Evolutionary conservation across 2,113 vertebrate genomes (phyloP), one percentile per base, ranked within the genome.

Genomic region (Perccottus glenii): DNA sequence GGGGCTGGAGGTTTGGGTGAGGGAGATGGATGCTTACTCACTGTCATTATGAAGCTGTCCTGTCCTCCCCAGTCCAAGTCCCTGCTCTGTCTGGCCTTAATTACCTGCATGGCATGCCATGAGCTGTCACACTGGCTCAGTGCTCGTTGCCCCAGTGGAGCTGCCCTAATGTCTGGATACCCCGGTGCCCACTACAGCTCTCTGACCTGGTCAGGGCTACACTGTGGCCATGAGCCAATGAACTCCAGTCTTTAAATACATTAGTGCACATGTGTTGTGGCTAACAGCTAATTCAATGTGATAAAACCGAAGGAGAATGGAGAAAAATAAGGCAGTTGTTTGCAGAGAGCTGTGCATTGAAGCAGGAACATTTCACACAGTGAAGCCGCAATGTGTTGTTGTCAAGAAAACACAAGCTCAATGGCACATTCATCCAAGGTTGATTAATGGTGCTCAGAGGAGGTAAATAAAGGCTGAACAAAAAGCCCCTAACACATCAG

Each of bases 31-130:
- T 74, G 81, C 81, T 87, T 72, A 74, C 77, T 77, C 80, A 85
- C 73, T 86, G 81, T 84, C 83, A 85, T 82, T 69, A 64, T 64
- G 76, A 78, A 73, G 66, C 79, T 58, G 49, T 72, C 81, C 85
- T 73, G 71, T 81, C 77, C 85, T 82, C 81, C 75, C 67, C 1
- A 49, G 81, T 72, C 87, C 14, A 27, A 27, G 73, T 70, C 58
- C 83, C 82, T 81, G 77, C 75, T 63, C 68, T 82, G 82, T 75
- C 60, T 78, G 85, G 85, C 83, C 75, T 91, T 93, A 92, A 94
- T 94, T 92, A 93, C 90, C 85, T 87, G 77, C 80, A 83, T 75
- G 38, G 77, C 58, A 76, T 84, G 85, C 80, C 82, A 77, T 64
- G 80, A 80, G 73, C 87, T 87, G 89, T 88, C 84, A 89, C 65